A percentile compares a stretch with the other conserved stretches of the same genome.
Conservation (phyloP, 1,140 invertebrate species). For the Amyelois transitella region DNA sequence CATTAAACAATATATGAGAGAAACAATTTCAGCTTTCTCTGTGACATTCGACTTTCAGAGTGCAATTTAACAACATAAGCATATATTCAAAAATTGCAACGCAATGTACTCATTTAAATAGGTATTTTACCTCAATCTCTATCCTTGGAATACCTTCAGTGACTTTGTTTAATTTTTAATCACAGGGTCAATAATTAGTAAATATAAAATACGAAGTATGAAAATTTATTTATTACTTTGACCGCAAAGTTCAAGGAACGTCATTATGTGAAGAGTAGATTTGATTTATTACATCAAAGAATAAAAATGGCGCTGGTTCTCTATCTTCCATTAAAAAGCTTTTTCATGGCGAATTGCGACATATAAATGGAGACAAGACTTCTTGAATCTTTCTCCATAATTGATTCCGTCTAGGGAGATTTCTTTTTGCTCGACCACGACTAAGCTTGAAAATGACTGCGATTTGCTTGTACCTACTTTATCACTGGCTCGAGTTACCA, state of each 20-base stretch:
- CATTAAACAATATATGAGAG: too few relatives aligned
- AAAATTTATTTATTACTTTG: slow-evolving; percentile 19
- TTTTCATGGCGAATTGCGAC: slow-evolving; percentile 20
- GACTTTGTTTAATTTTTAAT: too few relatives aligned
- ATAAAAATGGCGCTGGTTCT: slow-evolving; percentile 23
- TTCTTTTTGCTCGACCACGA: slow-evolving; percentile 13
- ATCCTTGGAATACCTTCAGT: too few relatives aligned
- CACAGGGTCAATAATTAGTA: too few relatives aligned
- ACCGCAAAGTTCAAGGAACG: slow-evolving; percentile 14
- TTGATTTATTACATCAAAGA: slow-evolving; percentile 25
- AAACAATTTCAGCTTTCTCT: too few relatives aligned
- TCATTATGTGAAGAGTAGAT: slow-evolving; percentile 23
- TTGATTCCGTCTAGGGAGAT: slow-evolving; percentile 17
- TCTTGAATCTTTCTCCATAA: slow-evolving; percentile 19
- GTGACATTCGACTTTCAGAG: too few relatives aligned
- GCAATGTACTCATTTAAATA: too few relatives aligned
- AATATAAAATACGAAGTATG: too few relatives aligned
- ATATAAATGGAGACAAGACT: slow-evolving; percentile 24
- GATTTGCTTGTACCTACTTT: not conserved
- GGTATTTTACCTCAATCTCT: too few relatives aligned
- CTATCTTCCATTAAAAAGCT: slow-evolving; percentile 19
- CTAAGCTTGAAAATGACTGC: slow-evolving; percentile 1
- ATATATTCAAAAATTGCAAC: too few relatives aligned
- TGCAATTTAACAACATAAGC: too few relatives aligned
- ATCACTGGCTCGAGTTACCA: not conserved